These are phyloP conservation scores for Eristalis pertinax DNA, from an alignment of 2,888 invertebrate species.

Conservation along the genomic window DNA sequence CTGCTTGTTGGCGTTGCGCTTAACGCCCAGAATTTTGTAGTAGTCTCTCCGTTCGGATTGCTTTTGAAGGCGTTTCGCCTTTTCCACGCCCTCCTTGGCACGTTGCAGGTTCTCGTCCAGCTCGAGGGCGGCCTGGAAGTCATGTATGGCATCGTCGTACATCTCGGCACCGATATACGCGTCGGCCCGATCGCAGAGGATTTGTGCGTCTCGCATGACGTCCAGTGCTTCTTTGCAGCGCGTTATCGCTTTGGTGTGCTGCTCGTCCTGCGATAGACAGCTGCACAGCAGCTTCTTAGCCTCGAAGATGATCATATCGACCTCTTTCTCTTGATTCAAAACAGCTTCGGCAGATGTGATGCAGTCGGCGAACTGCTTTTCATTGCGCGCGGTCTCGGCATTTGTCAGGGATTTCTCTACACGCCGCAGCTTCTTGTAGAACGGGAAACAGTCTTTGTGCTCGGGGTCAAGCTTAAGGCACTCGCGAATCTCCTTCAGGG, in stretches of 20 bases:
- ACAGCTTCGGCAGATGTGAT: slow-evolving; percentile 86
- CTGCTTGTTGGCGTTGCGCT: slow-evolving; percentile 93
- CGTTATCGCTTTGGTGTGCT: slow-evolving; percentile 87
- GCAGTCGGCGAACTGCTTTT: slow-evolving; percentile 87
- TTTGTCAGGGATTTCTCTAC: slow-evolving; percentile 90
- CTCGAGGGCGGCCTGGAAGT: slow-evolving; percentile 93
- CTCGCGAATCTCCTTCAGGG: slow-evolving; percentile 96
- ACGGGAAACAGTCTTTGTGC: slow-evolving; percentile 96
- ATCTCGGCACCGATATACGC: slow-evolving; percentile 94
- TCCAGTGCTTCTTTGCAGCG: slow-evolving; percentile 91
- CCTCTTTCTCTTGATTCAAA: slow-evolving; percentile 87
- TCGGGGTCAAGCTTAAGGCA: slow-evolving; percentile 98
- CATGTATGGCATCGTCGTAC: slow-evolving; percentile 95
- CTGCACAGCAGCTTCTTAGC: slow-evolving; percentile 91
- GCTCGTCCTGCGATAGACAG: slow-evolving; percentile 88
- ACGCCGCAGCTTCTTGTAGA: slow-evolving; percentile 98
- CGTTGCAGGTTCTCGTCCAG: slow-evolving; percentile 89
- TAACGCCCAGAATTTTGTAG: slow-evolving; percentile 93
- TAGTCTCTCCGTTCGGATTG: slow-evolving; percentile 97
- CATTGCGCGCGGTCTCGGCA: slow-evolving; percentile 85
- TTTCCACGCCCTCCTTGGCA: slow-evolving; percentile 93
- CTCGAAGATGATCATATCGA: slow-evolving; percentile 87
- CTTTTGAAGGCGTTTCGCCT: slow-evolving; percentile 95
- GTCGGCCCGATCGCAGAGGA: slow-evolving; percentile 95
- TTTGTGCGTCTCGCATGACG: slow-evolving; percentile 87